Conservation (phyloP, 2,113 vertebrate species). For the Gnathonemus echidnorhynchus region DNA sequence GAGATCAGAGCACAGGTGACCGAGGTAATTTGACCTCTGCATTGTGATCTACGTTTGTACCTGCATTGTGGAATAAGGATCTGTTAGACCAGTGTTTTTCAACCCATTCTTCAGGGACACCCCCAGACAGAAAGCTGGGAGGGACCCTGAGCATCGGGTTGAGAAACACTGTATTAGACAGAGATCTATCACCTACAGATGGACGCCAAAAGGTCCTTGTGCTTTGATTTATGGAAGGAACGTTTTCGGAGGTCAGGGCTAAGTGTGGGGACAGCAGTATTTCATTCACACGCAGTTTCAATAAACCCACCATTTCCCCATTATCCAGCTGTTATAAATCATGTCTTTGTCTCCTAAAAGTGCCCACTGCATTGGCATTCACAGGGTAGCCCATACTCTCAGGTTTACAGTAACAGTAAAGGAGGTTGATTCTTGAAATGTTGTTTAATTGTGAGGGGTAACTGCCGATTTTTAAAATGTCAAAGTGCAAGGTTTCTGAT, state of each 20-base stretch:
- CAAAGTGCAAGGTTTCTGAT: neutral
- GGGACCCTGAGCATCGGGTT: neutral
- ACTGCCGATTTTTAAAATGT: neutral
- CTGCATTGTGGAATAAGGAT: neutral
- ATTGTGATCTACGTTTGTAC: conserved; percentile 21
- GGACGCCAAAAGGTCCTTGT: neutral
- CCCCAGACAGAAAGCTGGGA: neutral
- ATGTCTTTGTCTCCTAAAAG: neutral
- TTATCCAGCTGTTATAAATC: neutral
- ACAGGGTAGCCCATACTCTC: neutral
- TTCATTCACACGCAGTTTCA: conserved; percentile 2
- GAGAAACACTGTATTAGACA: neutral
- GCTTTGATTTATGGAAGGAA: conserved; percentile 9
- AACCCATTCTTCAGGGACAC: neutral
- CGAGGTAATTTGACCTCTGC: conserved; percentile 4
- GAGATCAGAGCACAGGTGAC: neutral
- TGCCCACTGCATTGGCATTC: neutral
- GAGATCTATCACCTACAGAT: conserved; percentile 12
- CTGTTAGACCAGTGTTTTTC: neutral
- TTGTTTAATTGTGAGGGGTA: neutral
- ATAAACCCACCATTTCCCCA: conserved; percentile 11
- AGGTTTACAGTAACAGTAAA: conserved; percentile 23
- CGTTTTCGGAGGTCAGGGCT: conserved; percentile 16
- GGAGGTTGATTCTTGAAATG: neutral
- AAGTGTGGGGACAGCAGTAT: conserved; percentile 19